These are phyloP conservation scores for Camelus bactrianus DNA, from an alignment of 2,113 vertebrate species.

Conservation along the genomic window DNA sequence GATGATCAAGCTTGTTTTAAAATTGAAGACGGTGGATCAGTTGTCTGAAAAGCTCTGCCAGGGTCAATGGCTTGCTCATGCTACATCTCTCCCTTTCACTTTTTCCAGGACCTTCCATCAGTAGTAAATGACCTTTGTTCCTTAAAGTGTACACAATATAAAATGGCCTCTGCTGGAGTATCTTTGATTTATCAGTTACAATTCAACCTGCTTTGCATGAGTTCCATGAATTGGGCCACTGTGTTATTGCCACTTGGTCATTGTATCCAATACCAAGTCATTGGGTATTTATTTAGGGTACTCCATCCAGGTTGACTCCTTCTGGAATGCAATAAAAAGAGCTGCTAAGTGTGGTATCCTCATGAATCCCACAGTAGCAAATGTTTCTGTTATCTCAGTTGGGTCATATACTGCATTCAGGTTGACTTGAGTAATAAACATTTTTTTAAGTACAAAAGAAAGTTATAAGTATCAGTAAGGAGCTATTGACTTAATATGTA, in stretches of 20 bases:
- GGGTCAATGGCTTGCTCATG: background rate
- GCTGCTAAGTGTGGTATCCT: background rate
- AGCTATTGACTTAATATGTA: conserved; percentile 83
- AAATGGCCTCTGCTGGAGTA: background rate
- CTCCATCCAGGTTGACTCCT: background rate
- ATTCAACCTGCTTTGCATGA: background rate
- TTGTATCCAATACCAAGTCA: too few species aligned
- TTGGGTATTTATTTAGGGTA: background rate
- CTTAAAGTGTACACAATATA: background rate
- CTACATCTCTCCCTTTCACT: background rate
- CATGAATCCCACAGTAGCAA: background rate
- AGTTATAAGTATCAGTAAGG: conserved; percentile 36
- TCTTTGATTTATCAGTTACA: background rate
- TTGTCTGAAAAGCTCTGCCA: background rate
- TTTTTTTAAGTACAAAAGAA: conserved; percentile 57
- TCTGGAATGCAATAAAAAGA: background rate
- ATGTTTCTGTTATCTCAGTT: background rate
- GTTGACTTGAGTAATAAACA: conserved; percentile 73
- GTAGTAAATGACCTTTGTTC: background rate
- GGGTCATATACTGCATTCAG: conserved; percentile 49
- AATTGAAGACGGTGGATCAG: background rate
- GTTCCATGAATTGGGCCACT: too few species aligned
- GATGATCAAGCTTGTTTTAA: background rate
- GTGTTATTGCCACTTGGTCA: background rate
- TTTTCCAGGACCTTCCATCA: background rate